phyloP scores from a whole-genome alignment of 2,113 vertebrate species.

The Sus scrofa region DNA sequence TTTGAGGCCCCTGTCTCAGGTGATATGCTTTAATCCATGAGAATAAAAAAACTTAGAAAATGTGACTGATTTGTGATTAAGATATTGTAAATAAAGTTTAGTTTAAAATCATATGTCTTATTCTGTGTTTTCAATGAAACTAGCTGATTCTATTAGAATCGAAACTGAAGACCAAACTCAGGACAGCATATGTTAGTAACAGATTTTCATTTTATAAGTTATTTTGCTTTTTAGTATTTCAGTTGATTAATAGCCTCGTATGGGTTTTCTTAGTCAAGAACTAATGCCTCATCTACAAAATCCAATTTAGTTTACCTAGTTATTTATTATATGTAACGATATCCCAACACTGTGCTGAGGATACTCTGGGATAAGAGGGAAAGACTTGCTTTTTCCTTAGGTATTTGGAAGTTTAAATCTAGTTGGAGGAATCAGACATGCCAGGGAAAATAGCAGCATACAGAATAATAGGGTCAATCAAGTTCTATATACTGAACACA shows the following conservation, averaged over 20 bases:
- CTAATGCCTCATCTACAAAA: neutral
- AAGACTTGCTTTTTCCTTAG: neutral
- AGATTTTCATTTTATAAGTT: neutral
- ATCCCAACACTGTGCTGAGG: neutral
- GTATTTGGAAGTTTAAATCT: neutral
- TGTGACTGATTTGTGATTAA: neutral
- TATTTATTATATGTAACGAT: neutral
- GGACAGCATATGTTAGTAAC: neutral
- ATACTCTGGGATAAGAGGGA: neutral
- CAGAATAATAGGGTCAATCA: neutral
- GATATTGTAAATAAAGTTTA: neutral
- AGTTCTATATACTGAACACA: neutral
- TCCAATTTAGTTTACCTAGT: neutral
- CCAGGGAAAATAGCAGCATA: neutral
- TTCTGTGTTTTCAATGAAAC: neutral
- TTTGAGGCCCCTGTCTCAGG: neutral
- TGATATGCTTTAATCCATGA: neutral
- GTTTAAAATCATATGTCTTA: neutral
- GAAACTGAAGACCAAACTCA: neutral
- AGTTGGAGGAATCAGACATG: neutral
- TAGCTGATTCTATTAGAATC: neutral
- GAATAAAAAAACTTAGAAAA: neutral
- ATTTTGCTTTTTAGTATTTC: neutral
- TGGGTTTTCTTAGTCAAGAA: neutral
- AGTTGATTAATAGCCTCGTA: neutral